Base-by-base conservation (phyloP, 2,797 vertebrate species). In the Chaunax sp. region DNA sequence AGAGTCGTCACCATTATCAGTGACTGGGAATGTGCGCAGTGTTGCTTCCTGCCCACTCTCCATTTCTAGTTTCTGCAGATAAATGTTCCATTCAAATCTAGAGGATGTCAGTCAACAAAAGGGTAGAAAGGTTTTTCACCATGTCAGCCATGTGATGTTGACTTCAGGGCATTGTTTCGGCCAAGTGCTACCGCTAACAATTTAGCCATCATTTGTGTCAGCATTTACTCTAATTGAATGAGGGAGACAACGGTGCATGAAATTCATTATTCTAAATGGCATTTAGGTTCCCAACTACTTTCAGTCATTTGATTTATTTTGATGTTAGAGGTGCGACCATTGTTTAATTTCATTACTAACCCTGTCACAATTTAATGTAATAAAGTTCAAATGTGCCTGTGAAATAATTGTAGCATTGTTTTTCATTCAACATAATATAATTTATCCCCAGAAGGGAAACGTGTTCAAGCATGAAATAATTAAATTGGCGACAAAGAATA, bases 21-120 rank as follows among this genome's bases (percentile, higher is more conserved):
- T 59, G 52, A 80, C 52, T 72, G 75, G 69, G 80, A 88, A 79
- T 70, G 45, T 82, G 84, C 64, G 76, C 77, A 71, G 81, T 77
- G 77, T 80, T 58, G 67, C 69, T 65, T 69, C 64, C 41, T 63
- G 64, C 54, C 74, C 26, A 13, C 37, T 66, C 53, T 54, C 62
- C 40, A n/a, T 52, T 69, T 41, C 62, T 23, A 78, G 64, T 64
- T 40, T 72, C 35, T 62, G 51, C 16, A 3, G 64, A 82, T 72
- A 63, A 75, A 86, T 53, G 54, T 11, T 71, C 11, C 19, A 8
- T 41, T 76, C 28, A 72, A 41, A 68, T 38, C 60, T 68, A 15
- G 22, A 64, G 54, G 51, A n/a, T n/a, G n/a, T 73, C 40, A 47
- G 35, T 33, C 33, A 3, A 41, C 50, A 18, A 68, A 67, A 71